Evolutionary conservation across 2,888 invertebrate species (phyloP).

Genomic region (Leucophenga montana): DNA sequence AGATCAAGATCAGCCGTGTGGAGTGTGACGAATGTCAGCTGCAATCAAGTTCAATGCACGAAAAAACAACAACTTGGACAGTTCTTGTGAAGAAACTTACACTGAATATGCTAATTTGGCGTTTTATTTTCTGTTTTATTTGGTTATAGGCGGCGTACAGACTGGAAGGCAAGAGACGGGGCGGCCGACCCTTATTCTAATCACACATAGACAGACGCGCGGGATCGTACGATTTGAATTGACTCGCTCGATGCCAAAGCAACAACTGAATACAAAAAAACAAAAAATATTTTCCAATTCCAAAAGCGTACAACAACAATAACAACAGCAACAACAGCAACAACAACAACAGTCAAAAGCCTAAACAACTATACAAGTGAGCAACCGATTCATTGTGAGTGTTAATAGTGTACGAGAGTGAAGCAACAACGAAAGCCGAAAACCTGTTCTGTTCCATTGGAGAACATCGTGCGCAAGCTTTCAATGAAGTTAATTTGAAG

Average conservation of each 20-base stretch:
- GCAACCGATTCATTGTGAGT: too few relatives aligned
- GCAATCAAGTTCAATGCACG: conserved; percentile 17
- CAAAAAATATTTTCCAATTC: conserved; percentile 50
- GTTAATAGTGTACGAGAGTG: too few relatives aligned
- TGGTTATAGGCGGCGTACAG: neutral
- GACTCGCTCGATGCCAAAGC: conserved; percentile 37
- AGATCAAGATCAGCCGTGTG: neutral
- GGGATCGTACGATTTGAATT: conserved; percentile 40
- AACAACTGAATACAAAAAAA: conserved; percentile 30
- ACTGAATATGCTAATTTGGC: conserved; percentile 7
- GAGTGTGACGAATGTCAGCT: neutral
- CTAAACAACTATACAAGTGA: too few relatives aligned
- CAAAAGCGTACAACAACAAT: conserved; percentile 44
- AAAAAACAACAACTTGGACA: neutral
- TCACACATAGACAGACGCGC: neutral
- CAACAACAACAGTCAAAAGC: too few relatives aligned
- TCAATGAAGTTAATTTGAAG: too few relatives aligned
- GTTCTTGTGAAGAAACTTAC: neutral
- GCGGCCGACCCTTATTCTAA: neutral
- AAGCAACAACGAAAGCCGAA: too few relatives aligned
- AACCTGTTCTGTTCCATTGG: too few relatives aligned
- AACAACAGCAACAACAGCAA: too few relatives aligned
- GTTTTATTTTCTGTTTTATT: neutral
- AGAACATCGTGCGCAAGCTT: too few relatives aligned
- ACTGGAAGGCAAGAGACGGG: neutral